Evolutionary conservation across 2,888 invertebrate species (phyloP), one percentile per base, ranked within the genome.

Genomic region (Podabrus alpinus): DNA sequence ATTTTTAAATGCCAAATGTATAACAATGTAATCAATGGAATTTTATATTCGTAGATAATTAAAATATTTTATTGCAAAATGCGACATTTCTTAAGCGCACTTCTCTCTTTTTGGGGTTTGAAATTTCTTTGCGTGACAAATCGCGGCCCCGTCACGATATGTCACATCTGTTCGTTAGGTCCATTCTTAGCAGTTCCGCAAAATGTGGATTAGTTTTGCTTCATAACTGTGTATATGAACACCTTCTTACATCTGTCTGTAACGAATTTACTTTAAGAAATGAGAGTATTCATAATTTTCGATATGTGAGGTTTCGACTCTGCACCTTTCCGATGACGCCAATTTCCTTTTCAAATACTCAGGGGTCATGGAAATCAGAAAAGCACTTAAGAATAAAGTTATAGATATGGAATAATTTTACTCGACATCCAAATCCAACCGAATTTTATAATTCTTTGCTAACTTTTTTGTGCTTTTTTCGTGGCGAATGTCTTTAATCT

Each of bases 131-230:
- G 70, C 80, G 79, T 80, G 64, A 69, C 79, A 61, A 80, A 80
- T 80, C 75, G 78, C 76, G 77, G 71, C 64, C 67, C 72, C 69
- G 59, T 72, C 68, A 75, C 72, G 72, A 78, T 75, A 76, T 77
- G 79, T 78, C 77, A 72, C 80, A 80, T 79, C 80, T 80, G 80
- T 79, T 80, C 80, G 79, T 80, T 80, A 79, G 76, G 77, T 61
- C 78, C 77, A 78, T 78, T 79, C 79, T 78, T 79, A 74, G 77
- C 45, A 79, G 84, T 82, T 83, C 83, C 84, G 84, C 84, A 82
- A 84, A 85, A 84, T 84, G 81, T 76, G 80, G 84, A 86, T 86
- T 86, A 81, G 86, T 81, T 82, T 79, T 84, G 85, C 83, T 81
- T 80, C 80, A 81, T 81, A 83, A 80, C 80, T 80, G 83, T 85